Conservation (phyloP, 2,888 invertebrate genomes). For the Ectropis crepuscularia region DNA sequence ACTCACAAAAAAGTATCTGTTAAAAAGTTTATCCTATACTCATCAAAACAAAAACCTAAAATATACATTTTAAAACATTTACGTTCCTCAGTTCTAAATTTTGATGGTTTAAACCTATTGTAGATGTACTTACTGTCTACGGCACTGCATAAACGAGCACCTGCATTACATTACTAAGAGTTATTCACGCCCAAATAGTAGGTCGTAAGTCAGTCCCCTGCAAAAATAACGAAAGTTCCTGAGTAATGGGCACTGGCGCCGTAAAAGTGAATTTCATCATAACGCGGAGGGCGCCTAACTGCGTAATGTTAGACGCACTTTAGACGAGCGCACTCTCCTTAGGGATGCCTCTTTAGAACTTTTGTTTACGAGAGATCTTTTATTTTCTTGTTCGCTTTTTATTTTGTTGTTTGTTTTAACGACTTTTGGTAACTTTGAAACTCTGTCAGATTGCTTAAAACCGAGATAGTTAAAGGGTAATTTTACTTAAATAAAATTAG, state of each 20-base stretch:
- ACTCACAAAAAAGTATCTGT: too few species aligned
- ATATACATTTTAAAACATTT: too few species aligned
- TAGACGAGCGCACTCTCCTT: conserved; percentile 17
- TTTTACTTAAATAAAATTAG: too few species aligned
- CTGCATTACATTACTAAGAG: conserved; percentile 21
- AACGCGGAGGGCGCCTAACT: conserved; percentile 32
- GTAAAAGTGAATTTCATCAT: conserved; percentile 40
- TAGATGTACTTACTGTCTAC: too few species aligned
- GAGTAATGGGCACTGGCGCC: conserved; percentile 32
- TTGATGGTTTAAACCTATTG: too few species aligned
- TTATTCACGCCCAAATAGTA: conserved; percentile 22
- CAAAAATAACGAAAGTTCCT: conserved; percentile 34
- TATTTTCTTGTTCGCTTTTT: conserved; percentile 14
- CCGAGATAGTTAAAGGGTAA: not conserved
- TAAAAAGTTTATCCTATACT: too few species aligned
- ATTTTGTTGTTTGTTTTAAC: conserved; percentile 20
- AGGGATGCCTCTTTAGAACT: conserved; percentile 21
- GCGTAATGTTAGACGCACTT: conserved; percentile 31
- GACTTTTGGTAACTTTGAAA: conserved; percentile 9
- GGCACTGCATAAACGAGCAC: not conserved
- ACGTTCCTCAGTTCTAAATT: too few species aligned
- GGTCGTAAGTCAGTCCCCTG: conserved; percentile 23
- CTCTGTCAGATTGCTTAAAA: not conserved
- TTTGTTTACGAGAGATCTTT: conserved; percentile 22
- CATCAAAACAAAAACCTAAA: too few species aligned